Percentiles rank a stretch among this genome's conserved stretches.
phyloP scores from a whole-genome alignment of 2,797 vertebrate genomes.

The Melanotaenia trifasciata region DNA sequence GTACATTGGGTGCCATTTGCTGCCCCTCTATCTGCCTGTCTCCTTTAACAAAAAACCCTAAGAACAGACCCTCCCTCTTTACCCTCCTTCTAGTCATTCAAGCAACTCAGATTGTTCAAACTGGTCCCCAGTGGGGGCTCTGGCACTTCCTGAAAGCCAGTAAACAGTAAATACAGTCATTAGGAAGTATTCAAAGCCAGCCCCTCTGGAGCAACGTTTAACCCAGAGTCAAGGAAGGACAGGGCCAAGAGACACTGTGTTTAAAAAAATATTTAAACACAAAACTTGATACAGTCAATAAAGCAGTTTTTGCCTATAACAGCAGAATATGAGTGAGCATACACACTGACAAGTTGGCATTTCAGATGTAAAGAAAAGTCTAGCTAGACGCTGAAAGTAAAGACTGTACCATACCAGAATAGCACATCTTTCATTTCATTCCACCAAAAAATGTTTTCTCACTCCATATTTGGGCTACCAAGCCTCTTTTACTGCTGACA shows the following conservation, averaged over 20 bases:
- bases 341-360: not conserved
- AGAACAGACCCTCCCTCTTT: conserved; percentile 13
- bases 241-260: conserved; percentile 3
- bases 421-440: not conserved
- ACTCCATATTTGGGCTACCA: not conserved
- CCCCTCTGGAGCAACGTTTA: conserved; percentile 38
- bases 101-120: conserved; percentile 48
- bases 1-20: conserved; percentile 34
- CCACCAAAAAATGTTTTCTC: not conserved
- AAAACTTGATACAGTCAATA: not conserved
- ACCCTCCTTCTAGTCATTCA: conserved; percentile 33
- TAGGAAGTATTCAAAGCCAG: conserved; percentile 58
- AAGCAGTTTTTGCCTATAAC: not conserved
- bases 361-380: too few relatives aligned
- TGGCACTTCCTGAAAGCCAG: conserved; percentile 77
- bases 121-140: conserved; percentile 60
- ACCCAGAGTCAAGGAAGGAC: conserved; percentile 6
- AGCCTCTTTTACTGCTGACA: too few relatives aligned
- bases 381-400: too few relatives aligned
- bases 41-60: conserved; percentile 47
- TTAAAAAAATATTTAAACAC: not conserved
- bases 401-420: not conserved
- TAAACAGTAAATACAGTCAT: conserved; percentile 77
- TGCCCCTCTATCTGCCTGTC: conserved; percentile 18
- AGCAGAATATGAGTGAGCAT: not conserved